These are phyloP conservation scores for Ptilodon capucinus DNA, from an alignment of 2,888 invertebrate species.

Conservation along the genomic window DNA sequence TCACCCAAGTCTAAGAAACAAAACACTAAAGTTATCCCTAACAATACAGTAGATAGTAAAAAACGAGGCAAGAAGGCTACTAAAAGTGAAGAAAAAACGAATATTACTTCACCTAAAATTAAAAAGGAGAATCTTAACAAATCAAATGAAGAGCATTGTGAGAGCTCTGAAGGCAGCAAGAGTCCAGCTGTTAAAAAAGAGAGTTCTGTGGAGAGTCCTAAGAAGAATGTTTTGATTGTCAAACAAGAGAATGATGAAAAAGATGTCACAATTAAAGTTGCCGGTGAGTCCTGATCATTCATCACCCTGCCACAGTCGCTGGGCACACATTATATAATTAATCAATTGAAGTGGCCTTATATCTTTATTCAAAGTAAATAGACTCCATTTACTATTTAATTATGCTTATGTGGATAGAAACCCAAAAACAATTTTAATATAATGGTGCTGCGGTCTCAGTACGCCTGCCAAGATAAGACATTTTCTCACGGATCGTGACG, in stretches of 20 bases:
- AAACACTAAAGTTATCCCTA: constrained; percentile 8
- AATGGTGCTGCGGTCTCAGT: too few relatives aligned
- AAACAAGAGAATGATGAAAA: constrained; percentile 27
- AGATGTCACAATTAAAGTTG: constrained; percentile 26
- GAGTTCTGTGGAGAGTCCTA: constrained; percentile 9
- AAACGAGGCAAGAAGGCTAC: background rate
- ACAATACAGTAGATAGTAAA: constrained; percentile 3
- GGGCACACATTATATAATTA: too few relatives aligned
- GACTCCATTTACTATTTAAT: too few relatives aligned
- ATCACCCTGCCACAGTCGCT: too few relatives aligned
- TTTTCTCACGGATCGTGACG: too few relatives aligned
- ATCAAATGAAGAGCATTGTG: background rate
- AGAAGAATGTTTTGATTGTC: constrained; percentile 9
- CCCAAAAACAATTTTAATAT: too few relatives aligned
- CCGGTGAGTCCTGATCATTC: constrained; percentile 48
- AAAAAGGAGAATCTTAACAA: constrained; percentile 5
- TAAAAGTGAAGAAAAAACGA: background rate
- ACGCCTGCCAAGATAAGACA: too few relatives aligned
- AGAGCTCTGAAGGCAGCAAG: background rate
- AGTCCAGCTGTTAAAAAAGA: constrained; percentile 8
- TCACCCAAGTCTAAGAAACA: constrained; percentile 56
- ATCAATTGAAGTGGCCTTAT: too few relatives aligned
- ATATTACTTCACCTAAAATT: constrained; percentile 8
- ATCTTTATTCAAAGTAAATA: too few relatives aligned
- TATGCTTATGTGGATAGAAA: too few relatives aligned